Base-by-base conservation (phyloP, 2,888 invertebrate genomes). In the Yponomeuta plumbellus region DNA sequence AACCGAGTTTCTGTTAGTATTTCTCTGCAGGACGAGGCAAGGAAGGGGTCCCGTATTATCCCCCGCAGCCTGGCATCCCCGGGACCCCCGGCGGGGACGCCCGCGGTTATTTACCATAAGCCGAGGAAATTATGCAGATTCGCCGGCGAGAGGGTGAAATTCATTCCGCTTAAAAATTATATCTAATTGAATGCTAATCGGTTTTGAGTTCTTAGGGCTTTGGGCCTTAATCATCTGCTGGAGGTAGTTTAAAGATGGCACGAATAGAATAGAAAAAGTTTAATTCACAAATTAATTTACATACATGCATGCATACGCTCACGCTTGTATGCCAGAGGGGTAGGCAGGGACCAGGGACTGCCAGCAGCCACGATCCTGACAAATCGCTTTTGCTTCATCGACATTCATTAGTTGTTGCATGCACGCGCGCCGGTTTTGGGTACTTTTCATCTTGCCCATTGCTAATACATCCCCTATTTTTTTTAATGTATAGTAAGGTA, bases 61-160 rank as follows among this genome's bases (percentile, higher is more conserved):
- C 44, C 17, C 5, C 34, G 34, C 34, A 17, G 44, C 17, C 44
- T 17, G 44, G 44, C 13, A 1, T 34, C 34, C 17, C 44, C 44
- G 44, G 44, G 17, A 1, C 8, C 34, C 17, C 44, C 44, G 44
- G 44, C 17, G 44, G 13, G 44, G 17, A 40, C 34, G 26, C 66
- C 64, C 64, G 67, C 61, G 68, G 68, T 69, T 71, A 69, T 70
- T 71, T 71, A 68, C 56, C 71, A 67, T 71, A 73, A 74, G 71
- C 73, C 68, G 57, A 34, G 22, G 63, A 68, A 72, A 73, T 73
- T 74, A 74, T 70, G 72, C 67, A 71, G 70, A 74, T 71, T 69
- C 68, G 68, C 64, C 67, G 66, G 52, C 39, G 21, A 21, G 21
- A 23, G 17, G 17, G 44, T 34, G 6, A 34, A 34, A 52, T 17